Conservation (phyloP, 2,113 vertebrate species). For the Leuciscus idus region DNA sequence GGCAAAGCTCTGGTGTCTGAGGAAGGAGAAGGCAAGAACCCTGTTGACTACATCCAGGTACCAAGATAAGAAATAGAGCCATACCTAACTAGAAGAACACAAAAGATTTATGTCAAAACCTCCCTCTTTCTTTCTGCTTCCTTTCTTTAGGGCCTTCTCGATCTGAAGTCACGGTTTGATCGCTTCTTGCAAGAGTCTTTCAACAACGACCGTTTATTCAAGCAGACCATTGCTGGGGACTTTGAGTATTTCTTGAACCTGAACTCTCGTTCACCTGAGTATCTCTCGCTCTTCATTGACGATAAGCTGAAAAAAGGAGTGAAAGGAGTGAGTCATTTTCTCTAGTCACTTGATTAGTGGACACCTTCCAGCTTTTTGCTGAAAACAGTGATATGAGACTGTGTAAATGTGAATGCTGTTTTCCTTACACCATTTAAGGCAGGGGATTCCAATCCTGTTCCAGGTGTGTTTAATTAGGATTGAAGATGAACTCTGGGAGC, state of each 20-base stretch:
- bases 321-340: slow-evolving; percentile 88
- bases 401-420: too few species aligned
- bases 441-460: too few species aligned
- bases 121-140: neutral
- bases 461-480: too few species aligned
- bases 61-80: neutral
- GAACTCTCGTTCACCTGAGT: slow-evolving; percentile 98
- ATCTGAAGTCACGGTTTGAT: slow-evolving; percentile 96
- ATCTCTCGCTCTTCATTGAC: slow-evolving; percentile 99
- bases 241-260: slow-evolving; percentile 99
- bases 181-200: slow-evolving; percentile 97
- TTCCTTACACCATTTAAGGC: too few species aligned
- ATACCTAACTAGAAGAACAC: neutral
- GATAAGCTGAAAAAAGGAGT: slow-evolving; percentile 99
- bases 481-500: too few species aligned
- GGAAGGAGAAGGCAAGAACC: slow-evolving; percentile 99
- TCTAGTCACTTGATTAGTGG: neutral
- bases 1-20: slow-evolving; percentile 98
- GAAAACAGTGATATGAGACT: too few species aligned
- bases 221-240: slow-evolving; percentile 98
- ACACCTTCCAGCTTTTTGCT: neutral
- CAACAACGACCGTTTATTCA: slow-evolving; percentile 97
- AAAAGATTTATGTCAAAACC: neutral
- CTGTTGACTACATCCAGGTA: slow-evolving; percentile 99
- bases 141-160: slow-evolving; percentile 86